Percentiles rank a stretch among this genome's conserved stretches.
phyloP scores from a whole-genome alignment of 2,888 invertebrate genomes.

The Thereva nobilitata region DNA sequence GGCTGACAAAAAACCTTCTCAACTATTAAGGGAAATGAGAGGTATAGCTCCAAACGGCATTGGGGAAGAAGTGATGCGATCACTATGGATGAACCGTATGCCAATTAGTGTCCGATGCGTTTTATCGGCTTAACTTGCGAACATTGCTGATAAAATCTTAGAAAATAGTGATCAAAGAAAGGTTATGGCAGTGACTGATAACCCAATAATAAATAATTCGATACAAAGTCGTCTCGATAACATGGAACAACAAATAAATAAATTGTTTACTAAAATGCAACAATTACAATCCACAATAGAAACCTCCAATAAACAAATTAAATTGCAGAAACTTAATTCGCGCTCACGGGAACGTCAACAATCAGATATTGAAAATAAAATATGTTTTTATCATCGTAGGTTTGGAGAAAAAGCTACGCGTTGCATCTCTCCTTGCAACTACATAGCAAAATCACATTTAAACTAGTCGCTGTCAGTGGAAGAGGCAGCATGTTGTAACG shows the following conservation, averaged over 20 bases:
- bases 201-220: background rate
- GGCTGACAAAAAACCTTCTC: constrained; percentile 4
- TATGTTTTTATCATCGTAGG: constrained; percentile 21
- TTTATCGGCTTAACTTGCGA: background rate
- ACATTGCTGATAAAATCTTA: constrained; percentile 4
- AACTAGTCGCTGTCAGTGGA: constrained; percentile 22
- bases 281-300: background rate
- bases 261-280: background rate
- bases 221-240: background rate
- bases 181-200: background rate
- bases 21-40: constrained; percentile 2
- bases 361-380: background rate
- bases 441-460: background rate
- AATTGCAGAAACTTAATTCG: constrained; percentile 4
- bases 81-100: constrained; percentile 1
- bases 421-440: constrained; percentile 9
- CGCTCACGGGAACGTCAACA: background rate
- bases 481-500: constrained; percentile 16
- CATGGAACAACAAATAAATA: background rate
- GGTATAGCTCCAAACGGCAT: background rate
- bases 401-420: constrained; percentile 7
- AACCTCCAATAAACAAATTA: background rate
- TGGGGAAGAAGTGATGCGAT: background rate
- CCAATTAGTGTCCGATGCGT: background rate
- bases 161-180: background rate